Evolutionary conservation across 2,888 invertebrate genomes (phyloP).

Genomic region (Megastigmus dorsalis): DNA sequence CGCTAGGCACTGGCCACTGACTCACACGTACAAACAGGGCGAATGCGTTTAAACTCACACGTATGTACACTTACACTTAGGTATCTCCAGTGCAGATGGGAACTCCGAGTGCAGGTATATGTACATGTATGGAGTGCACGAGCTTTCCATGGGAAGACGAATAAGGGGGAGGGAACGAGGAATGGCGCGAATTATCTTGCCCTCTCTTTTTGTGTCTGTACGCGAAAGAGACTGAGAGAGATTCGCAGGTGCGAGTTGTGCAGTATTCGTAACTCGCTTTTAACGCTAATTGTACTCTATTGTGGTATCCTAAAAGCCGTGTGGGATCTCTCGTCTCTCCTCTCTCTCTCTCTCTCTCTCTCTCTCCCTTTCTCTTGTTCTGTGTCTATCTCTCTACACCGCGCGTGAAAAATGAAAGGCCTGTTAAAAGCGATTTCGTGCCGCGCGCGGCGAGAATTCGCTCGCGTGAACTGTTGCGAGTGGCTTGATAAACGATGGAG

Average conservation of each 20-base stretch:
- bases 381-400: no score
- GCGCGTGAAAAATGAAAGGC: slow-evolving; percentile 44
- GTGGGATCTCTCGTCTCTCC: slow-evolving; percentile 31
- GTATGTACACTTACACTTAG: no score
- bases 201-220: background rate
- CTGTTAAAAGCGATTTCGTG: slow-evolving; percentile 46
- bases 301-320: slow-evolving; percentile 47
- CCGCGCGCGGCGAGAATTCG: background rate
- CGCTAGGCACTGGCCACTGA: no score
- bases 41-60: background rate
- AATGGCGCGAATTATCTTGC: slow-evolving; percentile 37
- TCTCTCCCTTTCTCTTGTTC: no score
- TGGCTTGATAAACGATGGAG: slow-evolving; percentile 29
- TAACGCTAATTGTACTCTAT: slow-evolving; percentile 52
- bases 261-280: slow-evolving; percentile 49
- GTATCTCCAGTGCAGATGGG: no score
- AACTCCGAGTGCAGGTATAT: background rate
- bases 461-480: slow-evolving; percentile 19
- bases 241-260: slow-evolving; percentile 34
- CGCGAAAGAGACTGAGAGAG: no score
- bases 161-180: background rate
- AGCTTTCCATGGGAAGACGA: background rate
- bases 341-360: no score
- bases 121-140: background rate
- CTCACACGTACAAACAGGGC: background rate